These are phyloP conservation scores for Drosophila antonietae DNA, from an alignment of 2,888 invertebrate species.

Conservation along the genomic window DNA sequence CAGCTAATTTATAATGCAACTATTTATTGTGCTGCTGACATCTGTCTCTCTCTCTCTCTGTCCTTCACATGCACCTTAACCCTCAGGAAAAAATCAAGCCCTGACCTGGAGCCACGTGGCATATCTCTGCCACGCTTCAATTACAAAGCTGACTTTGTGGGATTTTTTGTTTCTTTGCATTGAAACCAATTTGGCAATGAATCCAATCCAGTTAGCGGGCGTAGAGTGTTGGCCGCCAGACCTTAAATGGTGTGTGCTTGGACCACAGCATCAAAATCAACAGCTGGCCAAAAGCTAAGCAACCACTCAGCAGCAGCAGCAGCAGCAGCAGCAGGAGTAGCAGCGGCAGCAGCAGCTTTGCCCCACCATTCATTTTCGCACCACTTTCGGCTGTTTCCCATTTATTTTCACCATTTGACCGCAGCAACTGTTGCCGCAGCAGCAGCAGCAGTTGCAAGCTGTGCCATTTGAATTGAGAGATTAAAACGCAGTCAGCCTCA, in stretches of 20 bases:
- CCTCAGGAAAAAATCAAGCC: too few species aligned
- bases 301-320: not conserved
- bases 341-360: constrained; percentile 29
- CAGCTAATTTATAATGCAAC: not conserved
- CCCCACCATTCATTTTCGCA: constrained; percentile 12
- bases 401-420: constrained; percentile 55
- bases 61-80: not conserved
- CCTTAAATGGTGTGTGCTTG: constrained; percentile 34
- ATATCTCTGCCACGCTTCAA: constrained; percentile 27
- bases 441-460: constrained; percentile 30
- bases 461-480: constrained; percentile 74
- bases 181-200: constrained; percentile 35
- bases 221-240: constrained; percentile 14
- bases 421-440: constrained; percentile 37
- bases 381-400: constrained; percentile 35
- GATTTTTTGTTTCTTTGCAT: not conserved
- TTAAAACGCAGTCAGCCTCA: constrained; percentile 56
- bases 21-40: not conserved
- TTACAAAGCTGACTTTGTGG: constrained; percentile 21
- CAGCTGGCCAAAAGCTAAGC: constrained; percentile 5
- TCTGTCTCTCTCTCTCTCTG: not conserved
- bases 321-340: constrained; percentile 4
- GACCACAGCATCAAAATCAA: constrained; percentile 9
- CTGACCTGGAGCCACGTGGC: constrained; percentile 12
- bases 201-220: constrained; percentile 12